Evolutionary conservation across 1,140 invertebrate genomes (phyloP).

Genomic region (Calephelis nemesis): DNA sequence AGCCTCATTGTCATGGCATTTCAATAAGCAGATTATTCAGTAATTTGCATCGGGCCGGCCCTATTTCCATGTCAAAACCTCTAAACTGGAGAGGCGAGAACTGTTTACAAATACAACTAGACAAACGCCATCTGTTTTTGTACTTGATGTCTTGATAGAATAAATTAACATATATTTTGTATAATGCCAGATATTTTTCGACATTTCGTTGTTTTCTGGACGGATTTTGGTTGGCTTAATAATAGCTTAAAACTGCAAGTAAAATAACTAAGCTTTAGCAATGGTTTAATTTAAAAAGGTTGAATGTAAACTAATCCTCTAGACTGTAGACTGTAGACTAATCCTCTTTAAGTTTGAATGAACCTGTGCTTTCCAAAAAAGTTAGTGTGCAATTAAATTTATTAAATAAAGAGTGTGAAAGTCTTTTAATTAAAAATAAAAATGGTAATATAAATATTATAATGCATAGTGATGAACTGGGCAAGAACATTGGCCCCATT

Average conservation of each 20-base stretch:
- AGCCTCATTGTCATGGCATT: slow-evolving; percentile 48
- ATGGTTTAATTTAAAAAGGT: background rate
- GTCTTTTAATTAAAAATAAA: too few species aligned
- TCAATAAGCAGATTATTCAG: slow-evolving; percentile 66
- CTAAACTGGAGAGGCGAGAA: slow-evolving; percentile 43
- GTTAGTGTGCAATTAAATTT: too few species aligned
- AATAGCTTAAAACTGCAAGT: background rate
- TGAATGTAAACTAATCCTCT: too few species aligned
- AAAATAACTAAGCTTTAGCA: background rate
- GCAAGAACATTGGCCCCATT: too few species aligned
- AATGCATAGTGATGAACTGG: too few species aligned
- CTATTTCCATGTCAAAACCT: slow-evolving; percentile 67
- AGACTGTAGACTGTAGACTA: too few species aligned
- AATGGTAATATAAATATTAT: too few species aligned
- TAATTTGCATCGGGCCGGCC: slow-evolving; percentile 62
- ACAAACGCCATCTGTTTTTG: slow-evolving; percentile 32
- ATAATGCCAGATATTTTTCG: slow-evolving; percentile 18
- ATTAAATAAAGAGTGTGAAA: too few species aligned
- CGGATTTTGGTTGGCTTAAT: background rate
- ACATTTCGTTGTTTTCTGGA: background rate
- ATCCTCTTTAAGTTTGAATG: too few species aligned
- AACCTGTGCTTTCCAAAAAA: too few species aligned
- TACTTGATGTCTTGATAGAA: slow-evolving; percentile 24
- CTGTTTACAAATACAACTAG: slow-evolving; percentile 38
- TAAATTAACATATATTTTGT: slow-evolving; percentile 30